Evolutionary conservation across 2,888 invertebrate genomes (phyloP), one percentile per base, ranked within the genome.

Genomic region (Philereme transversata): DNA sequence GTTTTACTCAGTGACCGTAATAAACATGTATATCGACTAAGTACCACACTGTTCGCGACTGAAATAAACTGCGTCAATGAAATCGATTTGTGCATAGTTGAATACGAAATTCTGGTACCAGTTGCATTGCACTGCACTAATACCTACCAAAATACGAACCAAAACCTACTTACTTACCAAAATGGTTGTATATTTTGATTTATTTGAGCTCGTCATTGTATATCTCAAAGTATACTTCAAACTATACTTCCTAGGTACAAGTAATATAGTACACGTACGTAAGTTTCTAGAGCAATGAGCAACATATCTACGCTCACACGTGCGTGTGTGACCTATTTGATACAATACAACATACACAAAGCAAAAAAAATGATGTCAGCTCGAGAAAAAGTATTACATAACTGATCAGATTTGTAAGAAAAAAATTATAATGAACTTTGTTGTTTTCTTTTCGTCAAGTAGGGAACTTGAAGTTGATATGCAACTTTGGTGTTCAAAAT

Each of bases 11-110:
- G 11, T 57, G 55, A 69, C 62, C 62, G 60, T 73, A 70, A 68
- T 70, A 57, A 63, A 52, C 57, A 61, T 60, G 66, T 67, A 50
- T 43, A 50, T 43, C 49, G 55, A 57, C 52, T 8, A 34, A 68
- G 66, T 65, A 71, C 74, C 73, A 67, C 67, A 69, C 66, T 65
- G 70, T 69, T 67, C 68, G 77, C 79, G 80, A 81, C 81, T 77
- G 69, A 82, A 83, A 83, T 80, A 82, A 79, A 76, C 74, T 77
- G 67, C 73, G 72, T 76, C 75, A 80, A 77, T 79, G 74, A 77
- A 83, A 82, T 79, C 76, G 75, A 81, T 81, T 82, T 71, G 63
- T 73, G 73, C 69, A 77, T 77, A 71, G 68, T 72, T 36, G 53
- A 41, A 40, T 43, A 48, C 46, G 49, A 60, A 64, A 52, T 44